Evolutionary conservation across 2,797 vertebrate genomes (phyloP).

Genomic region (Sparus aurata): DNA sequence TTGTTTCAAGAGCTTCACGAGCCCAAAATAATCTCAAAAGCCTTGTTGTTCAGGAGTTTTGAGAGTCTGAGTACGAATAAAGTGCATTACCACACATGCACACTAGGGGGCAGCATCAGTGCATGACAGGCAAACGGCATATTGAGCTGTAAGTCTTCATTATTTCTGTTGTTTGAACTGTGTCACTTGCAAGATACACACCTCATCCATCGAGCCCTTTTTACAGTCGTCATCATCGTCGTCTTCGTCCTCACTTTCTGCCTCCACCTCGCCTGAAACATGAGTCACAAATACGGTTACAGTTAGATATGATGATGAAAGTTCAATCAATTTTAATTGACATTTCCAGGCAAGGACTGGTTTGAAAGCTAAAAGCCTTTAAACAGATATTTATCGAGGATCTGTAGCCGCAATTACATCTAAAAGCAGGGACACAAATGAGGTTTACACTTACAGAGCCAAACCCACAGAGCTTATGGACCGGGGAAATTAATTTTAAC

Average conservation of each 20-base stretch:
- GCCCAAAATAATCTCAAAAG: neutral
- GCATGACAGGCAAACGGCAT: neutral
- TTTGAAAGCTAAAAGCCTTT: neutral
- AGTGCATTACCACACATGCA: neutral
- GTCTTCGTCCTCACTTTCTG: slow-evolving; percentile 96
- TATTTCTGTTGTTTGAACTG: neutral
- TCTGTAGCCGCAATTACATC: slow-evolving; percentile 1
- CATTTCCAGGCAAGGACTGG: neutral
- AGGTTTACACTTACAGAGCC: neutral
- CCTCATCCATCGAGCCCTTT: slow-evolving; percentile 98
- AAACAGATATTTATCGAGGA: neutral
- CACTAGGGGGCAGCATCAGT: slow-evolving; percentile 37
- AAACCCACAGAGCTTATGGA: neutral
- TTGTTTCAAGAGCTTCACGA: neutral
- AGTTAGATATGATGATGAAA: neutral
- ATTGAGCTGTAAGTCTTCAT: neutral
- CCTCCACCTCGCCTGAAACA: slow-evolving; percentile 92
- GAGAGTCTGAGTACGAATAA: neutral
- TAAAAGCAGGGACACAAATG: slow-evolving; percentile 15
- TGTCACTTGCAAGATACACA: slow-evolving; percentile 66
- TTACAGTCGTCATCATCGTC: slow-evolving; percentile 97
- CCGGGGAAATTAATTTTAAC: slow-evolving; percentile 44
- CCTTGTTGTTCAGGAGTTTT: neutral
- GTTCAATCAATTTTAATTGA: neutral
- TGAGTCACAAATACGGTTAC: neutral